phyloP scores from a whole-genome alignment of 2,113 vertebrate genomes.

The Psettodes erumei region DNA sequence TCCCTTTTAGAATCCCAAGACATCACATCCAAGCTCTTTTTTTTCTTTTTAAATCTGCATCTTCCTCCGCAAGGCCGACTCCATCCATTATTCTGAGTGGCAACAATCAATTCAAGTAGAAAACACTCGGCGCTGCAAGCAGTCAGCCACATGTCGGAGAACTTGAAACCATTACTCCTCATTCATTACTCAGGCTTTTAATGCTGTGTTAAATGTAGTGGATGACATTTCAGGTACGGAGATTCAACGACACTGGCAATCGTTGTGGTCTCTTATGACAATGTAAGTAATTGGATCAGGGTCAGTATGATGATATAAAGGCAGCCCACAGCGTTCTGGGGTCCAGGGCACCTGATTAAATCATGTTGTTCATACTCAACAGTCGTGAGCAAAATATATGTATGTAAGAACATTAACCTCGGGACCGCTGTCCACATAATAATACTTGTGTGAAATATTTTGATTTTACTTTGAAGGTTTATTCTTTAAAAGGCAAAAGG shows the following conservation, averaged over 20 bases:
- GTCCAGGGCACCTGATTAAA: constrained; percentile 7
- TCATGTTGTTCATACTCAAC: too few species aligned
- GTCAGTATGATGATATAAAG: constrained; percentile 46
- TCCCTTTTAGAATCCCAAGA: neutral
- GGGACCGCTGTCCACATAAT: too few species aligned
- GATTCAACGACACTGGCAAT: constrained; percentile 65
- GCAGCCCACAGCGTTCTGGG: constrained; percentile 8
- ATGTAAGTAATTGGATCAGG: constrained; percentile 60
- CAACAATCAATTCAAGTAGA: neutral
- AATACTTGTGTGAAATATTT: too few species aligned
- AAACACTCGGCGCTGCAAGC: neutral
- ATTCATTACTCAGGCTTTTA: constrained; percentile 14
- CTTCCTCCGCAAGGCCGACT: neutral
- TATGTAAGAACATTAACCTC: too few species aligned
- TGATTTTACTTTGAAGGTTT: too few species aligned
- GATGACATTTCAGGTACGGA: constrained; percentile 68
- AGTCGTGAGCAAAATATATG: too few species aligned
- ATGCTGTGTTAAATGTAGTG: constrained; percentile 28
- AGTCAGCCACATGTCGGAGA: constrained; percentile 6
- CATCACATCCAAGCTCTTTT: neutral
- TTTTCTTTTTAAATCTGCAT: neutral
- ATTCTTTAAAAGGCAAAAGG: too few species aligned
- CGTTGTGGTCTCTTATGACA: constrained; percentile 49
- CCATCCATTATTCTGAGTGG: constrained; percentile 11
- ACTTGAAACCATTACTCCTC: constrained; percentile 4